These are phyloP conservation scores for Rhipidura dahli DNA, from an alignment of 2,113 vertebrate species.

Conservation along the genomic window DNA sequence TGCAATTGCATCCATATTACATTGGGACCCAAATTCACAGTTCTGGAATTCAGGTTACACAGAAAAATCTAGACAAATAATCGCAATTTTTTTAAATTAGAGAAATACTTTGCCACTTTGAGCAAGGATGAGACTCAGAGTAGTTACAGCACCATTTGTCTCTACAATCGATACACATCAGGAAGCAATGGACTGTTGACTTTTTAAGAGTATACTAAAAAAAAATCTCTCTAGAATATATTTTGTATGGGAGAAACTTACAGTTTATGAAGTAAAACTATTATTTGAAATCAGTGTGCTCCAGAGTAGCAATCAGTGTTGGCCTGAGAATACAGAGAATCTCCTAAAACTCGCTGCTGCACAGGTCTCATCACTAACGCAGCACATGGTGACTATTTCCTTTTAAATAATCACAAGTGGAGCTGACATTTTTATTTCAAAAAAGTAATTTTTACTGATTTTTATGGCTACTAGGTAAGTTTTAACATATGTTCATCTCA, in stretches of 20 bases:
- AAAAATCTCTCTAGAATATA: neutral
- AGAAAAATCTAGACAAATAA: constrained; percentile 11
- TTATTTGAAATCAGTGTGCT: neutral
- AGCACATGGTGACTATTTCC: neutral
- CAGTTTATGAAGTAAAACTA: neutral
- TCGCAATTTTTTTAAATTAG: neutral
- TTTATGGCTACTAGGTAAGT: neutral
- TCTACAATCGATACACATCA: neutral
- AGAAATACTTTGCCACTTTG: neutral
- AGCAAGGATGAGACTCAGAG: neutral
- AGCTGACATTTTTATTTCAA: constrained; percentile 1
- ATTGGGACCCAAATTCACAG: neutral
- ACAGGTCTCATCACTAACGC: neutral
- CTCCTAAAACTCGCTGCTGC: neutral
- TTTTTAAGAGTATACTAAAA: neutral
- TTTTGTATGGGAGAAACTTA: neutral
- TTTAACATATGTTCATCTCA: neutral
- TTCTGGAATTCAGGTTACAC: neutral
- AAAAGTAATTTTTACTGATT: neutral
- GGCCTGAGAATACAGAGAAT: neutral
- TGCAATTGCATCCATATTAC: constrained; percentile 13
- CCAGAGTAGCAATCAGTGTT: neutral
- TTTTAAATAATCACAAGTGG: neutral
- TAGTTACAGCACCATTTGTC: neutral
- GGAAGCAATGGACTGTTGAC: neutral